A percentile compares a stretch with the other conserved stretches of the same genome.
Evolutionary conservation across 2,113 vertebrate genomes (phyloP).

Genomic region (Clupea harengus): DNA sequence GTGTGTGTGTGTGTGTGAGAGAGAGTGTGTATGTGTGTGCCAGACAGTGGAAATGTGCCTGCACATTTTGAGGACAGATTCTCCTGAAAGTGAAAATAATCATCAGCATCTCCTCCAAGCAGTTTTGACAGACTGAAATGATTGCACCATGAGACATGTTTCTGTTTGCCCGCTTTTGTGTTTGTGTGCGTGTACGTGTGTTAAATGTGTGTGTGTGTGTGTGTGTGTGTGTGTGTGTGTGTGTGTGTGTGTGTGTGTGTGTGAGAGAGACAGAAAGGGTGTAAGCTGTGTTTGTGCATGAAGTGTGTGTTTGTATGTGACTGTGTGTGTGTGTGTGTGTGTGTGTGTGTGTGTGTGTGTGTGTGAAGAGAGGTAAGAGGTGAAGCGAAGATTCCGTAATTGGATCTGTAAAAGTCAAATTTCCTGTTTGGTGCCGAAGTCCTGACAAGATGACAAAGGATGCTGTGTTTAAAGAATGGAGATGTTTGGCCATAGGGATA

Average conservation of each 20-base stretch:
- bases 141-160: conserved; percentile 18
- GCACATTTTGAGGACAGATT: conserved; percentile 36
- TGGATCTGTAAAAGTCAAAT: conserved; percentile 67
- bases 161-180: conserved; percentile 19
- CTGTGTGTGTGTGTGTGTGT: conserved; percentile 2
- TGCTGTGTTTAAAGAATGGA: conserved; percentile 52
- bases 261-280: conserved; percentile 39
- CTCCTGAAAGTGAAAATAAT: conserved; percentile 48
- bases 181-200: not conserved
- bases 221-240: conserved; percentile 38
- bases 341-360: conserved; percentile 40
- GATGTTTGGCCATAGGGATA: conserved; percentile 52
- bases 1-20: conserved; percentile 43
- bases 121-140: conserved; percentile 42
- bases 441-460: conserved; percentile 57
- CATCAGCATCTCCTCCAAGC: conserved; percentile 33
- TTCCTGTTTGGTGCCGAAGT: conserved; percentile 59
- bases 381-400: conserved; percentile 56
- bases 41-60: conserved; percentile 37
- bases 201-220: conserved; percentile 36
- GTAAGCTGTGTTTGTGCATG: conserved; percentile 25
- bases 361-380: conserved; percentile 40
- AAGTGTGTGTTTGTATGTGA: conserved; percentile 10
- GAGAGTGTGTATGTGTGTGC: too few relatives aligned
- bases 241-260: conserved; percentile 31